Conservation (phyloP, 2,888 invertebrate genomes). For the Euproctis similis region DNA sequence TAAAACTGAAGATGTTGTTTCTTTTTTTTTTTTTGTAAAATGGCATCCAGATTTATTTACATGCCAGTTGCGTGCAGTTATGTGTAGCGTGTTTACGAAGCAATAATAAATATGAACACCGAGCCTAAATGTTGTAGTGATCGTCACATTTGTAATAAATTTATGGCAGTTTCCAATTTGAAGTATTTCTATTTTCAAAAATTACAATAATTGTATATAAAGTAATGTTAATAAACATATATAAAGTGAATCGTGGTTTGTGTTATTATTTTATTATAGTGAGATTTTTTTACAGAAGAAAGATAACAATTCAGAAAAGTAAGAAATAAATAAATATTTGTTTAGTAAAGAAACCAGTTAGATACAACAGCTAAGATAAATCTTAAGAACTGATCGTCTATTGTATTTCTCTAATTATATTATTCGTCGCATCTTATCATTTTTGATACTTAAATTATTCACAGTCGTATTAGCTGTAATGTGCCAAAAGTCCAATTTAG, state of each 20-base stretch:
- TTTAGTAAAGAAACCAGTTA: too few species aligned
- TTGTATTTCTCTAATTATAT: too few species aligned
- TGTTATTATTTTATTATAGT: constrained; percentile 2
- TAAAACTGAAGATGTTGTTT: constrained; percentile 39
- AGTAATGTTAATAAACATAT: constrained; percentile 72
- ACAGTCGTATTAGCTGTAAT: too few species aligned
- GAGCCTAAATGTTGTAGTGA: constrained; percentile 53
- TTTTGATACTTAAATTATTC: too few species aligned
- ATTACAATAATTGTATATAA: constrained; percentile 72
- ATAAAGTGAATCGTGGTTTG: constrained; percentile 50
- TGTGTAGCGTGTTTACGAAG: constrained; percentile 31
- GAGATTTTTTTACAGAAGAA: too few species aligned
- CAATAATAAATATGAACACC: constrained; percentile 54
- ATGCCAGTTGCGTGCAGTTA: constrained; percentile 31
- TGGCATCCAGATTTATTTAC: too few species aligned
- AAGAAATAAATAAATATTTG: too few species aligned
- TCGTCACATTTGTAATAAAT: constrained; percentile 60
- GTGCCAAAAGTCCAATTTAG: too few species aligned
- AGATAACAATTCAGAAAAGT: too few species aligned
- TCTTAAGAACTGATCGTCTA: too few species aligned
- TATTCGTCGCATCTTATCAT: too few species aligned
- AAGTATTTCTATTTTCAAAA: constrained; percentile 70
- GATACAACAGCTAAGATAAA: too few species aligned
- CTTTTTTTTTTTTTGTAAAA: constrained; percentile 42
- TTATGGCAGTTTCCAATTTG: constrained; percentile 61